These are phyloP conservation scores for Drosophila chauvacae DNA, from an alignment of 1,140 invertebrate genomes.

Conservation along the genomic window DNA sequence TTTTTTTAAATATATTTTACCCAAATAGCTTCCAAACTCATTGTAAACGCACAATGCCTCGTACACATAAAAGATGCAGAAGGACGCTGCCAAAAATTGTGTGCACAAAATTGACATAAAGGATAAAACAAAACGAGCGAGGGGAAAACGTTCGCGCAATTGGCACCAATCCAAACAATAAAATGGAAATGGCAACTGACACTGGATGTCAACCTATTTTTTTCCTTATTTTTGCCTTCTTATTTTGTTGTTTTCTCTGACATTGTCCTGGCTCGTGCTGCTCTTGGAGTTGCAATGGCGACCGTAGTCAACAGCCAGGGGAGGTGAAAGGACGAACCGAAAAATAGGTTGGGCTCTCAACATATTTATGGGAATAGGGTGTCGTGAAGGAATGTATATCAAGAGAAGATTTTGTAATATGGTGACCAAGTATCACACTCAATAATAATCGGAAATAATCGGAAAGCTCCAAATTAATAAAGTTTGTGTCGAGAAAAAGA, in stretches of 20 bases:
- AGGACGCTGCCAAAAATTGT: slow-evolving; percentile 33
- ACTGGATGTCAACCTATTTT: slow-evolving; percentile 68
- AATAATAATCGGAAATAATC: too few relatives aligned
- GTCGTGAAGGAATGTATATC: background rate
- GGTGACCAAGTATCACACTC: background rate
- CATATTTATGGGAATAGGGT: slow-evolving; percentile 45
- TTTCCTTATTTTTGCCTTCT: slow-evolving; percentile 32
- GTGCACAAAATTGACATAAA: slow-evolving; percentile 51
- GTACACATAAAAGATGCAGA: slow-evolving; percentile 57
- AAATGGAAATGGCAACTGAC: slow-evolving; percentile 68
- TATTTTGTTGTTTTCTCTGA: slow-evolving; percentile 6
- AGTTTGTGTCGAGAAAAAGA: too few relatives aligned
- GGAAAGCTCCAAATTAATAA: too few relatives aligned
- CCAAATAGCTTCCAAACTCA: background rate
- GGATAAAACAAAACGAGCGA: slow-evolving; percentile 31
- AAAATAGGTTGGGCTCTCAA: slow-evolving; percentile 41
- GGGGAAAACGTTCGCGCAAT: slow-evolving; percentile 47
- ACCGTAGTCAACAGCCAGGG: slow-evolving; percentile 46
- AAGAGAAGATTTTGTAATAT: background rate
- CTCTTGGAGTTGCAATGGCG: slow-evolving; percentile 46
- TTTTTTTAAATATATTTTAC: background rate
- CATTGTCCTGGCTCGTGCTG: slow-evolving; percentile 15
- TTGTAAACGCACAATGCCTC: slow-evolving; percentile 13
- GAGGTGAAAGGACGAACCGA: slow-evolving; percentile 32
- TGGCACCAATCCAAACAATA: slow-evolving; percentile 62